These are phyloP conservation scores for Anguilla marmorata DNA, from an alignment of 2,797 vertebrate species.

Conservation along the genomic window DNA sequence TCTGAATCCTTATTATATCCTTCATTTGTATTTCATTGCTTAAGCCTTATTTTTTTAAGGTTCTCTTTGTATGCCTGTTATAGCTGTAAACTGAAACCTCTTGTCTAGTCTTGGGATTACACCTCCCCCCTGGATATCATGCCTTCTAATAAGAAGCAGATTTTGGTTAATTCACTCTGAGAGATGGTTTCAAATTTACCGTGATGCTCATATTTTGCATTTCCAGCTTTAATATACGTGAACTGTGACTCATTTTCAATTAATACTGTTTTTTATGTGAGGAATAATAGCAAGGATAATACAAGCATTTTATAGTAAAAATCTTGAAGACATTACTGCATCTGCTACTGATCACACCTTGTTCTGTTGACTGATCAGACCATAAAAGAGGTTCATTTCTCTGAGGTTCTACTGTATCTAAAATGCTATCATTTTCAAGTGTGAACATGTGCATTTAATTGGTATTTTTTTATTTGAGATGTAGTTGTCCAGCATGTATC, in stretches of 20 bases:
- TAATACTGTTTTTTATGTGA: too few relatives aligned
- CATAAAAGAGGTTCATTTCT: not conserved
- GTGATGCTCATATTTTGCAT: too few relatives aligned
- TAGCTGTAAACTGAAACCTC: not conserved
- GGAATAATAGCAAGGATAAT: not conserved
- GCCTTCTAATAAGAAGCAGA: not conserved
- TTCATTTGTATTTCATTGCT: not conserved
- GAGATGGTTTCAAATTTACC: too few relatives aligned
- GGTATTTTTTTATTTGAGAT: not conserved
- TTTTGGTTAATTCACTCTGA: too few relatives aligned
- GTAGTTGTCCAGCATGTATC: not conserved
- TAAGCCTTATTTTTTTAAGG: not conserved
- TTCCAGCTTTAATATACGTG: too few relatives aligned
- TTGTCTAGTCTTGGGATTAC: not conserved
- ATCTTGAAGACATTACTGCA: not conserved
- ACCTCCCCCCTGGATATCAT: not conserved
- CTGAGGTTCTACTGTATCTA: not conserved
- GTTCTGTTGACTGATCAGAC: too few relatives aligned
- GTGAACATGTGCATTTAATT: not conserved
- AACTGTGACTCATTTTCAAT: too few relatives aligned
- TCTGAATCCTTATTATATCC: not conserved
- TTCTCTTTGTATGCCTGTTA: not conserved
- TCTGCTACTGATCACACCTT: not conserved
- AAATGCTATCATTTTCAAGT: not conserved
- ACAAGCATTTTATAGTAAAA: not conserved